Base-by-base conservation (phyloP, 2,113 vertebrate genomes). In the Colinus virginianus region DNA sequence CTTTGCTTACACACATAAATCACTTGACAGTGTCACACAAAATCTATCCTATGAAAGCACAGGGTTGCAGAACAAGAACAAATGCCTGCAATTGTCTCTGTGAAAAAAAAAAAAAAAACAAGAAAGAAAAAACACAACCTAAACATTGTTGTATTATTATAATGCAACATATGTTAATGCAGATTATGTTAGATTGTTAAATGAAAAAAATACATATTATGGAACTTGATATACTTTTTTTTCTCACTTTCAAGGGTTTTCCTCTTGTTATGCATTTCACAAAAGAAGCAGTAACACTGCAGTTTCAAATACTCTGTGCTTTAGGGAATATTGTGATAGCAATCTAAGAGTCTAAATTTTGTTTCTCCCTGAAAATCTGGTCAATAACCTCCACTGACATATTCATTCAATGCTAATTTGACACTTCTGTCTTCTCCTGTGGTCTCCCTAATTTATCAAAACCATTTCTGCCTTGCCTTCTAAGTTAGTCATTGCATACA, bases 1-100 rank as follows among this genome's bases (percentile, higher is more conserved):
- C 96, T 97, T 97, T 97, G 95, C 91, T 89, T 85, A 63, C 88
- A 94, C 89, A 94, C 56, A 95, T 96, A 95, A 97, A 96, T 96
- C 95, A 96, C 71, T 79, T 18, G 21, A 8, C 34, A 81, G 30
- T 78, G 84, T 51, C 87, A 91, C 87, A 94, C 40, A 81, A 93
- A 87, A 96, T 90, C 90, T 55, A 21, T 82, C 83, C 78, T 83
- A 30, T 20, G 62, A 42, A 95, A 91, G 61, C 26, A 40, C 11
- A 59, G 79, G 19, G 62, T 90, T 86, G 53, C 49, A 62, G 80
- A 78, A 75, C 87, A 92, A 89, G 40, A 95, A 71, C 74, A 79
- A 87, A 66, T 55, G 71, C 63, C 58, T 84, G 8, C 59, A n/a
- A 13, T 7, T 62, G 49, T 55, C 30, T 82, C 70, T 88, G 55